Evolutionary conservation across 2,888 invertebrate genomes (phyloP), one percentile per base, ranked within the genome.

Genomic region (Monochamus alternatus): DNA sequence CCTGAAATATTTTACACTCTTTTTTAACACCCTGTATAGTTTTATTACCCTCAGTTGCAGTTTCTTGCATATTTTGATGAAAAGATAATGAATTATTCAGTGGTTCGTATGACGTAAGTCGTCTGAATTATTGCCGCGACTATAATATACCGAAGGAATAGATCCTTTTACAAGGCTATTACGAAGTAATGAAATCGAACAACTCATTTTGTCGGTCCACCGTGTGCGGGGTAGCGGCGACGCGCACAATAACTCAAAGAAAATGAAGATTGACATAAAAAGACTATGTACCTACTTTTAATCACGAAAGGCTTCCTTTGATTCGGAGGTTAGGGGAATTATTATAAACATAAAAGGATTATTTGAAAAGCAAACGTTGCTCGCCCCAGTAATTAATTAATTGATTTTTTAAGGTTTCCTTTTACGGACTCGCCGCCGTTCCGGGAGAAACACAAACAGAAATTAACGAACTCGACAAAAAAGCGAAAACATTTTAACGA

Each of bases 401-500:
- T 75, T 75, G 72, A 70, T 70, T 70, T 70, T 70, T 70, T 70
- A 70, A 70, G 70, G 70, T 62, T 70, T 70, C 70, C 70, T 62
- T 44, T 62, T 30, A 47, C 47, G 62, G 31, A 62, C 70, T 30
- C 14, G 69, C 43, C 32, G 22, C 38, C 66, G 30, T 66, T 66
- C 14, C 52, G 30, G 66, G 44, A 60, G 69, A 71, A 75, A 71
- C 67, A 75, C 75, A 74, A 74, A 74, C 74, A 74, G 63, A 74
- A 74, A 74, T 74, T 74, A 74, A 74, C 74, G 74, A 74, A 74
- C 74, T 55, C 74, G 66, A 73, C 73, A 66, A 75, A 77, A 77
- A 78, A 82, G 81, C 63, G 80, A 84, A 84, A 85, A 85, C 83
- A 84, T 83, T 83, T 81, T 80, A 82, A 80, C 81, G 82, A 81